phyloP scores from a whole-genome alignment of 2,113 vertebrate genomes.

The Oryzias melastigma region DNA sequence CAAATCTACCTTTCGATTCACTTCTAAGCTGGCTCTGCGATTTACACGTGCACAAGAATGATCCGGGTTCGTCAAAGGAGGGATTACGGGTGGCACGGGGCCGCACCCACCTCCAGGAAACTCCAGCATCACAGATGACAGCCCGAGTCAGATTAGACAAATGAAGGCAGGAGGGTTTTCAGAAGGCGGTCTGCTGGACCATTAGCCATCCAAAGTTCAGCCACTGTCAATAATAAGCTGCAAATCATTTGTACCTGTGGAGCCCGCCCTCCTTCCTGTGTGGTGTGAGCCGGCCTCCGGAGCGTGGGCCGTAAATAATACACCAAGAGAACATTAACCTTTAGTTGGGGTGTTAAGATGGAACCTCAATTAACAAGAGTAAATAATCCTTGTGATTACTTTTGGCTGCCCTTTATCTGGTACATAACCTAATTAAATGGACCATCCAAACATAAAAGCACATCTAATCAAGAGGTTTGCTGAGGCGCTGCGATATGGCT shows the following conservation, averaged over 20 bases:
- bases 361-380: conserved; percentile 79
- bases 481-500: conserved; percentile 40
- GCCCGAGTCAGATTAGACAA: conserved; percentile 55
- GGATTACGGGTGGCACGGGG: conserved; percentile 48
- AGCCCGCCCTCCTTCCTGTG: conserved; percentile 22
- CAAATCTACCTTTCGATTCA: conserved; percentile 71
- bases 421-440: conserved; percentile 79
- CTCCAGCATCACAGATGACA: conserved; percentile 48
- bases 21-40: conserved; percentile 51
- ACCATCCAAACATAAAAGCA: conserved; percentile 74
- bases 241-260: conserved; percentile 53
- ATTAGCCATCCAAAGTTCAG: conserved; percentile 49
- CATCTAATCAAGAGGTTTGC: conserved; percentile 75
- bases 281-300: conserved; percentile 29
- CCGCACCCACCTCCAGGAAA: conserved; percentile 38
- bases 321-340: conserved; percentile 77
- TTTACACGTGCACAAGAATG: conserved; percentile 68
- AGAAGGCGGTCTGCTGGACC: conserved; percentile 16
- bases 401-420: conserved; percentile 71
- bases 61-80: conserved; percentile 53
- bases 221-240: conserved; percentile 31
- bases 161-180: conserved; percentile 38
- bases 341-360: conserved; percentile 74
- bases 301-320: conserved; percentile 69
- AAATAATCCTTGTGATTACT: conserved; percentile 84